Conservation (phyloP, 2,113 vertebrate genomes). For the Clarias gariepinus region DNA sequence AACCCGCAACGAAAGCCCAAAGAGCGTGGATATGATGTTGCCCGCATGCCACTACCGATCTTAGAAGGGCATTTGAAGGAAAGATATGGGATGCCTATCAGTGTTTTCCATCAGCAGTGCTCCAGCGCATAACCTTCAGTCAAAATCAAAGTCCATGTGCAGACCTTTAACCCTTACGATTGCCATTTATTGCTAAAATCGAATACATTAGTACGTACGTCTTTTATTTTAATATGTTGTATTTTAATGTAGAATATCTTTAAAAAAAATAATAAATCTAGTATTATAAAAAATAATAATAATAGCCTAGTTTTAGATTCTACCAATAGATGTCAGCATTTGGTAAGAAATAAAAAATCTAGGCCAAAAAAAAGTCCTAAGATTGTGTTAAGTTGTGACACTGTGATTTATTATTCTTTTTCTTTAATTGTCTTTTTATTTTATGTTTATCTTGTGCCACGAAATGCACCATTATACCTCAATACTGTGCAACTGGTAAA, state of each 20-base stretch:
- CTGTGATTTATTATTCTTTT: neutral
- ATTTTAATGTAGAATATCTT: neutral
- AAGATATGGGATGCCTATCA: slow-evolving; percentile 51
- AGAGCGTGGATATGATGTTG: slow-evolving; percentile 66
- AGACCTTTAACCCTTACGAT: neutral
- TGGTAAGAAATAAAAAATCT: neutral
- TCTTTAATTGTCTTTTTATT: neutral
- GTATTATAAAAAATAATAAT: neutral
- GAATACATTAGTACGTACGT: no score
- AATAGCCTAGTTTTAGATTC: neutral
- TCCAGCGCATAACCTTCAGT: slow-evolving; percentile 17
- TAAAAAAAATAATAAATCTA: neutral
- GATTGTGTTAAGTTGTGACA: neutral
- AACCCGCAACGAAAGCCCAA: slow-evolving; percentile 10
- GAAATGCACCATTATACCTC: neutral
- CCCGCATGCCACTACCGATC: slow-evolving; percentile 53
- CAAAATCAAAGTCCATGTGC: neutral
- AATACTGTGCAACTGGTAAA: neutral
- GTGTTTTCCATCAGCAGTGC: slow-evolving; percentile 66
- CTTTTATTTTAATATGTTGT: no score
- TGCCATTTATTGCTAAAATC: neutral
- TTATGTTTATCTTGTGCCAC: neutral
- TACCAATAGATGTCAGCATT: slow-evolving; percentile 29
- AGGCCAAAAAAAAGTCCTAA: neutral
- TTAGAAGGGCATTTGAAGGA: slow-evolving; percentile 66